Base-by-base conservation (phyloP, 2,888 invertebrate species). In the Embidobia sp. region DNA sequence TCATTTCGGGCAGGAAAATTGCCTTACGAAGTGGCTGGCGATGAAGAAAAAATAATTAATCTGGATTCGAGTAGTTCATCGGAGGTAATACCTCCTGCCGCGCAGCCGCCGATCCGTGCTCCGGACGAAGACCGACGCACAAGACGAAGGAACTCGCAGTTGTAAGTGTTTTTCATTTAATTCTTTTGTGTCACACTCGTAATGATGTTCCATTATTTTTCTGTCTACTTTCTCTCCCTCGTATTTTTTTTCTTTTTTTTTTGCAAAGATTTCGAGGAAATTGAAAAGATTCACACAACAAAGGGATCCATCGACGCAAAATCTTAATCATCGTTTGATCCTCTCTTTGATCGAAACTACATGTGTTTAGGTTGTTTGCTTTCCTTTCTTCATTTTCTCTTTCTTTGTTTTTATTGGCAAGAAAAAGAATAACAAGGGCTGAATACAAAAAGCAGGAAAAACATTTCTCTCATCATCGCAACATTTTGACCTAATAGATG, bases 91-190 rank as follows among this genome's bases (percentile, higher is more conserved):
- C 49, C 91, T 89, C 57, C 91, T 91, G 79, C 91, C 91, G 33
- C 92, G 89, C 83, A 93, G 90, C 92, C 88, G 1, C 92, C 93
- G 2, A 91, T 93, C 44, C 91, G 92, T 15, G 92, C 93, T n/a
- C 94, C 94, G 72, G 94, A 94, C 75, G 96, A 94, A 70, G 92
- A 93, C 78, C 90, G 95, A 72, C 93, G 95, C 22, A 92, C 93
- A 79, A 91, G 95, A 77, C 92, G 96, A 83, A 92, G 96, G 61
- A 95, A 95, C 77, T 96, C 96, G 37, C 95, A 96, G 88, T 90
- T 96, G 96, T 96, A 90, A 94, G 95, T 93, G 27, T 27, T 29
- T 48, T 59, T 40, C 13, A 55, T 40, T 55, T 55, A 33, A 69
- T 42, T 72, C 29, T 31, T 72, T 55, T 53, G 44, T 44, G 15